phyloP scores from a whole-genome alignment of 2,113 vertebrate genomes.

The Calidris pugnax region DNA sequence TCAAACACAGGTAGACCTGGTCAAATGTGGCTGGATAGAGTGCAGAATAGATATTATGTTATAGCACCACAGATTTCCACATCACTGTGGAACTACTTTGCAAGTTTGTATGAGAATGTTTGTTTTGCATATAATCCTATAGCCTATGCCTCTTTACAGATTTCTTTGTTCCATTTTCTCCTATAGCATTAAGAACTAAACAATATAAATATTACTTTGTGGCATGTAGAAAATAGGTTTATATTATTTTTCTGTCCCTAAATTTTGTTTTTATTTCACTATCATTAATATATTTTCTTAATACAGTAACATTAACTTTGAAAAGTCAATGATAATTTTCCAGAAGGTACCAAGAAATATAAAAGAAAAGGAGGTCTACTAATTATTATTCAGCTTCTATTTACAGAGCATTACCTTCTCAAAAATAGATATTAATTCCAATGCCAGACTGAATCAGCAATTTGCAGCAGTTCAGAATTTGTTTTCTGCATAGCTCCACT shows the following conservation, averaged over 20 bases:
- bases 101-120: accelerated
- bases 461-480: not conserved
- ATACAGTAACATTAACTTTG: not conserved
- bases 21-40: not conserved
- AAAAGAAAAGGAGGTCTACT: not conserved
- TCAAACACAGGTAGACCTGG: not conserved
- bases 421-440: not conserved
- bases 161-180: not conserved
- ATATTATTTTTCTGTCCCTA: not conserved
- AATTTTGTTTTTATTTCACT: not conserved
- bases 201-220: not conserved
- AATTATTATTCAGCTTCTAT: not conserved
- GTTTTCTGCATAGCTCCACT: not conserved
- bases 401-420: not conserved
- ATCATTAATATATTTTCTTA: not conserved
- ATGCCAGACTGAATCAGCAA: not conserved
- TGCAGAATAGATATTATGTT: not conserved
- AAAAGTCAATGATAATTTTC: not conserved
- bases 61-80: not conserved
- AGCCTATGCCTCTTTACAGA: not conserved
- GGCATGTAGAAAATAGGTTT: not conserved
- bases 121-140: not conserved
- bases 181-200: not conserved
- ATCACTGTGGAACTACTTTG: not conserved
- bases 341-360: not conserved